Conservation (phyloP, 1,140 invertebrate genomes). For the Lamellibrachia luymesi region DNA sequence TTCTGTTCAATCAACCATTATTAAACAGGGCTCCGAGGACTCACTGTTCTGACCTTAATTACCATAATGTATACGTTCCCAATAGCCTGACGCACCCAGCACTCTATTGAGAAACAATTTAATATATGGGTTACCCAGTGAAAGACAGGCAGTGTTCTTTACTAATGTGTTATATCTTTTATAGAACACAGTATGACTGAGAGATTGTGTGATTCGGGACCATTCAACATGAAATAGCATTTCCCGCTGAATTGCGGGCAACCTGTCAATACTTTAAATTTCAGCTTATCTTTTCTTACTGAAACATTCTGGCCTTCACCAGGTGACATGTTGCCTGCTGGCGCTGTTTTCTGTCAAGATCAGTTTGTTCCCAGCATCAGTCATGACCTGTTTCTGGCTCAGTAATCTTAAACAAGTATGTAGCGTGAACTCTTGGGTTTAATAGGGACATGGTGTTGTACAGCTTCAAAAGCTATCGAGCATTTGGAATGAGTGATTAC, state of each 20-base stretch:
- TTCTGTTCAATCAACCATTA: neutral
- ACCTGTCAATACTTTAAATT: neutral
- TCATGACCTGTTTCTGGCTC: too few relatives aligned
- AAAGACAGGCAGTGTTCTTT: neutral
- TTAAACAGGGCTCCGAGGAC: neutral
- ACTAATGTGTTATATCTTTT: neutral
- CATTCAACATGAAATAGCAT: neutral
- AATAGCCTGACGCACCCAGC: neutral
- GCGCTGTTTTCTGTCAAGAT: too few relatives aligned
- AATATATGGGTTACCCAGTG: neutral
- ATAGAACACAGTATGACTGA: neutral
- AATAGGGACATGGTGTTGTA: neutral
- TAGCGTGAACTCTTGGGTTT: too few relatives aligned
- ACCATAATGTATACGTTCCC: neutral
- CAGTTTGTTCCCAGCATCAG: too few relatives aligned
- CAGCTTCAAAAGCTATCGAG: neutral
- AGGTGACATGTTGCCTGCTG: too few relatives aligned
- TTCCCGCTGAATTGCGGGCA: neutral
- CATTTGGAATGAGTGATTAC: neutral
- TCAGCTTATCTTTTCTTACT: neutral
- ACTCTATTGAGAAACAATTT: neutral
- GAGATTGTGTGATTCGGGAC: neutral
- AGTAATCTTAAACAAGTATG: too few relatives aligned
- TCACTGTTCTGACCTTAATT: neutral
- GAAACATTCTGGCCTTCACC: too few relatives aligned